Evolutionary conservation across 1,140 invertebrate species (phyloP).

Genomic region (Neodiprion virginianus): DNA sequence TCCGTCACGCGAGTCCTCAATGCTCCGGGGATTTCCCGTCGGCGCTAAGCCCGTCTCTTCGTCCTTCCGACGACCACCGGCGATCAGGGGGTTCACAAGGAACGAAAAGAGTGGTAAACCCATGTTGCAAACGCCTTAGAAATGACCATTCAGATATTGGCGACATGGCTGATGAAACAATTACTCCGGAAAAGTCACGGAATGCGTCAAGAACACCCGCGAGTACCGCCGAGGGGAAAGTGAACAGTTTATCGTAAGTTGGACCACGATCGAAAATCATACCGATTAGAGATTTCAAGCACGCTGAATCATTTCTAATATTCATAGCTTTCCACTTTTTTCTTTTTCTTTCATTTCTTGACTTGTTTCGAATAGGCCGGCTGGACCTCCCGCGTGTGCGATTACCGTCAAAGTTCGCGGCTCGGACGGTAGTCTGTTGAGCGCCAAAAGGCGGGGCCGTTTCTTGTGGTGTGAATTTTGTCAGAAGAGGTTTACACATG

Average conservation of each 20-base stretch:
- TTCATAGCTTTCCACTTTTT: background rate
- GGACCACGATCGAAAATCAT: background rate
- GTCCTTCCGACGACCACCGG: too few relatives aligned
- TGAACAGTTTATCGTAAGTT: background rate
- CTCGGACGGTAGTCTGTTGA: background rate
- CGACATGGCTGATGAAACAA: too few relatives aligned
- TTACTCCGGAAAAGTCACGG: too few relatives aligned
- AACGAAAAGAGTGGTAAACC: too few relatives aligned
- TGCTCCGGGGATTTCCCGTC: too few relatives aligned
- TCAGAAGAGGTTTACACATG: conserved; percentile 29
- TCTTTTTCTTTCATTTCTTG: background rate
- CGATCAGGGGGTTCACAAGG: too few relatives aligned
- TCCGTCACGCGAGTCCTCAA: too few relatives aligned
- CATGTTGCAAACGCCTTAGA: too few relatives aligned
- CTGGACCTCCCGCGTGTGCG: background rate
- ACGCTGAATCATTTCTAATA: background rate
- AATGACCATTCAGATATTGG: too few relatives aligned
- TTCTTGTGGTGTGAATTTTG: conserved; percentile 25
- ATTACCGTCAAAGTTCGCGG: background rate
- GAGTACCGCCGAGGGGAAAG: too few relatives aligned
- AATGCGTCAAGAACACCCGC: too few relatives aligned
- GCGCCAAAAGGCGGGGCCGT: background rate
- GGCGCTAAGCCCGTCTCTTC: too few relatives aligned
- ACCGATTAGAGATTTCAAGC: background rate
- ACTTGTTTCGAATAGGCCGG: background rate